Evolutionary conservation across 2,888 invertebrate species (phyloP).

Genomic region (Volucella zonaria): DNA sequence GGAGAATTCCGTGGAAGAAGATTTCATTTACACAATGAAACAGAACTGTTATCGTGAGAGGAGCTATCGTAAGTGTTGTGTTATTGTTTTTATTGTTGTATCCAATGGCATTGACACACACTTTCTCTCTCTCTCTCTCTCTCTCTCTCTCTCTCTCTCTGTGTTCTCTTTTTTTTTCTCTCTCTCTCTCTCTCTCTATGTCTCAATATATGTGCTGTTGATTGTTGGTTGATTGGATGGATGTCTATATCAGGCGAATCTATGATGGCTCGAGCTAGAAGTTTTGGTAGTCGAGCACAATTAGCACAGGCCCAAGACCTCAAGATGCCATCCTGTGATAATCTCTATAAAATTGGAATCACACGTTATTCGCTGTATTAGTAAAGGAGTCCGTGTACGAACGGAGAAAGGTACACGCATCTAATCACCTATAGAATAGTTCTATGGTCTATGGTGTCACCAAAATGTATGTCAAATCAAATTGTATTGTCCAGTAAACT

Average conservation of each 20-base stretch:
- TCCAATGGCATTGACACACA: constrained; percentile 74
- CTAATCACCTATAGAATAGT: not conserved
- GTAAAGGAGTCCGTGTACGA: constrained; percentile 11
- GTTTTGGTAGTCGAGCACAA: constrained; percentile 93
- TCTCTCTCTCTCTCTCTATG: constrained; percentile 26
- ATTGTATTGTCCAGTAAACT: constrained; percentile 42
- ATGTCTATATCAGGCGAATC: constrained; percentile 87
- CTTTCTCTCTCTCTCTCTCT: constrained; percentile 63
- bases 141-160: no score
- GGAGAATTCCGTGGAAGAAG: constrained; percentile 97
- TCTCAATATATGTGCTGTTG: constrained; percentile 20
- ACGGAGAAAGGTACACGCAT: not conserved
- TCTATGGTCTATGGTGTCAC: constrained; percentile 46
- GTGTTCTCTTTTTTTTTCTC: constrained; percentile 50
- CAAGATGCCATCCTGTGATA: constrained; percentile 91
- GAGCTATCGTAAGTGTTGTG: constrained; percentile 86
- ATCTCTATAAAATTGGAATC: constrained; percentile 84
- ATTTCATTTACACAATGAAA: constrained; percentile 92
- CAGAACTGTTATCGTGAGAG: constrained; percentile 96
- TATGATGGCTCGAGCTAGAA: constrained; percentile 96
- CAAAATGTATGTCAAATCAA: constrained; percentile 67
- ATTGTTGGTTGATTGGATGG: not conserved
- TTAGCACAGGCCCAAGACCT: constrained; percentile 92
- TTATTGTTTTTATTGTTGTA: constrained; percentile 71
- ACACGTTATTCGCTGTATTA: constrained; percentile 78